Evolutionary conservation across 2,797 vertebrate species (phyloP), one percentile per base, ranked within the genome.

Genomic region (Chlorospingus flavigularis): DNA sequence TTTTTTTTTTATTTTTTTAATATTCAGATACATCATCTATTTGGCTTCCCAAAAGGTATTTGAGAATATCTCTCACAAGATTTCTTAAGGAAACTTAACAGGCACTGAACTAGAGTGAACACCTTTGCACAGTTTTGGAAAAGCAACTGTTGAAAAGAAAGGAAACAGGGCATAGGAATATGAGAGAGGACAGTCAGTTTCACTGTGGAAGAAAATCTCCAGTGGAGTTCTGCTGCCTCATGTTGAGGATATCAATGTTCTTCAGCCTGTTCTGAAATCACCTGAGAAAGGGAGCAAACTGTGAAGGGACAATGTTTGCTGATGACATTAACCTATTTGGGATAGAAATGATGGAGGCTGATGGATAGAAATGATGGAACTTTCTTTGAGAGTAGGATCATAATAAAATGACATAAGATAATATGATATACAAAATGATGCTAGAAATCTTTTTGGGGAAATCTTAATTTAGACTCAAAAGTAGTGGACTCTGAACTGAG

Each of bases 231-330:
- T 33, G 16, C 18, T 86, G 25, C 31, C 18, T 86, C 30, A 12
- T 11, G 28, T 17, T 28, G 7, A 55, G 45, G 61, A 39, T 11
- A 30, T 26, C 0, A 1, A 17, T 9, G 25, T 6, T 35, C 35
- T 35, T 79, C 31, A 54, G 28, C 6, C 3, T 13, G 8, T 37
- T 80, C 61, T 83, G 77, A 82, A 89, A 62, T n/a, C 40, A 66
- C 17, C 4, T 0, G 0, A 84, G n/a, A 89, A 85, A 55, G 18
- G 25, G 33, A 53, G 1, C 18, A 66, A 33, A 60, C 4, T 40
- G 19, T 2, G 9, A 71, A 8, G 55, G 23, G 17, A 60, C 15
- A 79, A 24, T 5, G 7, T 37, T 76, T 67, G 40, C 19, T 40
- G 31, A 30, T 53, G n/a, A 19, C n/a, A 66, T 21, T 45, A 67